Conservation (phyloP, 2,888 invertebrate genomes). For the Phalera bucephala region DNA sequence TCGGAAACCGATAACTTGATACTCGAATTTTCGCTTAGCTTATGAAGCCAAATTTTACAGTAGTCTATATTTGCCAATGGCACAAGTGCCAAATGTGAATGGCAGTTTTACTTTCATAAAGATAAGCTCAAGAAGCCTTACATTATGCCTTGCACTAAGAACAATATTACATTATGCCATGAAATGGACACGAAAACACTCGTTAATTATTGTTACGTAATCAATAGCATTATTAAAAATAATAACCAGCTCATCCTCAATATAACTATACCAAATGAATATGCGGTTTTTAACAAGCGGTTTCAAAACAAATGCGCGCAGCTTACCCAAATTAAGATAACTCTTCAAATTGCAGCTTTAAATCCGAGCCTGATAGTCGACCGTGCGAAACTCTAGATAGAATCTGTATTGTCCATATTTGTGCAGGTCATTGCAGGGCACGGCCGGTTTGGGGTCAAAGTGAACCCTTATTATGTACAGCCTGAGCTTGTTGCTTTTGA, state of each 20-base stretch:
- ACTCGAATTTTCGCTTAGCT: too few species aligned
- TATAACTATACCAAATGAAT: conserved; percentile 12
- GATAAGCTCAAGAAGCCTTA: too few species aligned
- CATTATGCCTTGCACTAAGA: too few species aligned
- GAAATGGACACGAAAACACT: too few species aligned
- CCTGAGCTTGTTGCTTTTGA: conserved; percentile 37
- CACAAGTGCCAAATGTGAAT: too few species aligned
- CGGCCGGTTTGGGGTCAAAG: conserved; percentile 57
- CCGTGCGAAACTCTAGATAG: conserved; percentile 65
- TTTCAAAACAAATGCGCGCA: conserved; percentile 28
- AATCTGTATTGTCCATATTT: conserved; percentile 62
- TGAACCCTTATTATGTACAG: conserved; percentile 59
- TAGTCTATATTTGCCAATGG: not conserved
- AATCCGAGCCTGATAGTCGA: conserved; percentile 44
- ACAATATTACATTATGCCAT: too few species aligned
- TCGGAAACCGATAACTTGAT: not conserved
- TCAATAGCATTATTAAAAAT: not conserved
- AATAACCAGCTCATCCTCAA: not conserved
- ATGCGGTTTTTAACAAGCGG: conserved; percentile 13
- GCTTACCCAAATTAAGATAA: conserved; percentile 35
- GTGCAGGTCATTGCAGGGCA: conserved; percentile 49
- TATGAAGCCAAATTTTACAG: not conserved
- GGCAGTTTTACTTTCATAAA: too few species aligned
- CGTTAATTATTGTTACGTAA: not conserved
- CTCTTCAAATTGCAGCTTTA: conserved; percentile 43